Evolutionary conservation across 2,797 vertebrate species (phyloP).

Genomic region (Rhodeus uyekii): DNA sequence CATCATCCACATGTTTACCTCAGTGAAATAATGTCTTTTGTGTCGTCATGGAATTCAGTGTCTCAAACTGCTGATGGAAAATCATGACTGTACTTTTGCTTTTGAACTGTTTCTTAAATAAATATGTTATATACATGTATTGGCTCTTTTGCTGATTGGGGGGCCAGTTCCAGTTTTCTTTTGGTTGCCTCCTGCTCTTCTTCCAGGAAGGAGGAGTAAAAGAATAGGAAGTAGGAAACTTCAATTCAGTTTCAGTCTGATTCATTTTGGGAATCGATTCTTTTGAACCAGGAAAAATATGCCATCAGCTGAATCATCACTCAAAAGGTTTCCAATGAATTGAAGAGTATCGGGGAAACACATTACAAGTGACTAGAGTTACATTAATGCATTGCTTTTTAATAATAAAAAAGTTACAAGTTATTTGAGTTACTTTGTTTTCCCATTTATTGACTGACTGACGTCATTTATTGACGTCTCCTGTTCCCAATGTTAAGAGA

Average conservation of each 20-base stretch:
- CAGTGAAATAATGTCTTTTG: background rate
- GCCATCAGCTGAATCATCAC: background rate
- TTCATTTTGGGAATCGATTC: conserved; percentile 1
- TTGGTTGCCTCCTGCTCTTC: background rate
- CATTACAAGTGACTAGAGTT: too few relatives aligned
- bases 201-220: background rate
- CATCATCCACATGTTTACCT: conserved; percentile 12
- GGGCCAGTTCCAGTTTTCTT: background rate
- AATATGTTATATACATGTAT: conserved; percentile 15
- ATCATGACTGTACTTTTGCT: conserved; percentile 23
- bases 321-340: background rate
- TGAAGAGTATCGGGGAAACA: too few relatives aligned
- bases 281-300: background rate
- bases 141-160: background rate
- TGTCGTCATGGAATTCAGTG: conserved; percentile 2
- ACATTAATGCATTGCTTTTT: too few relatives aligned
- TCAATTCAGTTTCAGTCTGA: background rate
- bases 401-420: too few relatives aligned
- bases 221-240: background rate
- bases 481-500: too few relatives aligned
- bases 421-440: too few relatives aligned
- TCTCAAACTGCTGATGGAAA: conserved; percentile 2
- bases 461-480: too few relatives aligned
- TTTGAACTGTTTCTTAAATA: conserved; percentile 29
- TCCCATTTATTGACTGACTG: too few relatives aligned